phyloP scores from a whole-genome alignment of 2,113 vertebrate genomes.

The Bubo scandiacus region DNA sequence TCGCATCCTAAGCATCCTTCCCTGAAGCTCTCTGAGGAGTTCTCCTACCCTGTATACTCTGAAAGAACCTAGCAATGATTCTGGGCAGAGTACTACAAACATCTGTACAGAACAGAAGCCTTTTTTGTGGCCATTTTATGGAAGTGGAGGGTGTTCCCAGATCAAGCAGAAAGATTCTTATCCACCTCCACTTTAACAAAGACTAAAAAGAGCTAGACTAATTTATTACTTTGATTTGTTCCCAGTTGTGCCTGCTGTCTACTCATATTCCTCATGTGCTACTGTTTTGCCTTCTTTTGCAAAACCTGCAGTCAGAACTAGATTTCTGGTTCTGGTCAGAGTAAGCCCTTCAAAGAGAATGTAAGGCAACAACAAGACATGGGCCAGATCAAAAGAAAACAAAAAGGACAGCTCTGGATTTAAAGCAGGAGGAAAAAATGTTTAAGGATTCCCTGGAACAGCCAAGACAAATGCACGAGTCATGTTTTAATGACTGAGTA shows the following conservation, averaged over 20 bases:
- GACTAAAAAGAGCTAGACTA: neutral
- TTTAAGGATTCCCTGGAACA: neutral
- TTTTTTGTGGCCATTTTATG: neutral
- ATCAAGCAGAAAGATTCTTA: neutral
- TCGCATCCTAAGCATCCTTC: neutral
- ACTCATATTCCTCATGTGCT: neutral
- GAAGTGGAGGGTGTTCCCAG: neutral
- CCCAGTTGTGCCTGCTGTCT: neutral
- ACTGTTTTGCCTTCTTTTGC: neutral
- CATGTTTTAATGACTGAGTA: neutral
- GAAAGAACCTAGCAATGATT: neutral
- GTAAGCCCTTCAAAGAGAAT: neutral
- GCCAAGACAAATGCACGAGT: neutral
- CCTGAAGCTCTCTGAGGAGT: neutral
- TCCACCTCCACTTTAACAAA: neutral
- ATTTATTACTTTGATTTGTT: neutral
- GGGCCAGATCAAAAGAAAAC: neutral
- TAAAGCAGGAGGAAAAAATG: neutral
- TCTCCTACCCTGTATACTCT: neutral
- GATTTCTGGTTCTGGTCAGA: neutral
- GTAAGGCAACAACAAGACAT: neutral
- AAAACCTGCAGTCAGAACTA: neutral
- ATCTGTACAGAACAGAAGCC: neutral
- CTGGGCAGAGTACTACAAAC: neutral
- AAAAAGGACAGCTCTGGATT: neutral